Evolutionary conservation across 2,113 vertebrate species (phyloP), one percentile per base, ranked within the genome.

Genomic region (Silurus asotus): DNA sequence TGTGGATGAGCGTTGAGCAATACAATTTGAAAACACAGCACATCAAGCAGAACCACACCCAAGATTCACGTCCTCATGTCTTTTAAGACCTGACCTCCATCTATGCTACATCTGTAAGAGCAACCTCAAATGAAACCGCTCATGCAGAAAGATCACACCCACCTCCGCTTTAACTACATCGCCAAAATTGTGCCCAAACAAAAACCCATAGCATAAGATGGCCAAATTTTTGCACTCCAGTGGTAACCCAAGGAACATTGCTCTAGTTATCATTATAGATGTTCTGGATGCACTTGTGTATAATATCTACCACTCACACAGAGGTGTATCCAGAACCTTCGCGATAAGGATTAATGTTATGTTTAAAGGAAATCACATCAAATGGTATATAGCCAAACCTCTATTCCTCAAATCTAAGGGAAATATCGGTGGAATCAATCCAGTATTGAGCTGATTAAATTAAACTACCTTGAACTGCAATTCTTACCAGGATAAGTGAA

Each of bases 31-130:
- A 19, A 85, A 20, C 20, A 14, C 14, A 74, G 56, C 70, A 84
- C 74, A 85, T 85, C 75, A 85, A 9, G 28, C 62, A 78, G 48
- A 69, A 65, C 75, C 75, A 67, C 84, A 85, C 84, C 84, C 84
- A 79, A 79, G 19, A 67, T 48, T 23, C 20, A 6, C 15, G 59
- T 25, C 17, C 6, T 56, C 59, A n/a, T 51, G 19, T 19, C 37
- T 78, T 55, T 25, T 19, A 67, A 6, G 20, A 77, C 45, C n/a
- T 65, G 83, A 77, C 19, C 23, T 53, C 11, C 8, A 64, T 25
- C 58, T 0, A 59, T 49, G 45, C 56, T 20, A 9, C 28, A 70
- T 64, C 48, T 53, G n/a, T 6, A 64, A 67, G 15, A 67, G 23
- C 81, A 82, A 28, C 20, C 4, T 8, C 8, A 69, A 53, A 55